Base-by-base conservation (phyloP, 2,113 vertebrate genomes). In the Bambusicola thoracicus region DNA sequence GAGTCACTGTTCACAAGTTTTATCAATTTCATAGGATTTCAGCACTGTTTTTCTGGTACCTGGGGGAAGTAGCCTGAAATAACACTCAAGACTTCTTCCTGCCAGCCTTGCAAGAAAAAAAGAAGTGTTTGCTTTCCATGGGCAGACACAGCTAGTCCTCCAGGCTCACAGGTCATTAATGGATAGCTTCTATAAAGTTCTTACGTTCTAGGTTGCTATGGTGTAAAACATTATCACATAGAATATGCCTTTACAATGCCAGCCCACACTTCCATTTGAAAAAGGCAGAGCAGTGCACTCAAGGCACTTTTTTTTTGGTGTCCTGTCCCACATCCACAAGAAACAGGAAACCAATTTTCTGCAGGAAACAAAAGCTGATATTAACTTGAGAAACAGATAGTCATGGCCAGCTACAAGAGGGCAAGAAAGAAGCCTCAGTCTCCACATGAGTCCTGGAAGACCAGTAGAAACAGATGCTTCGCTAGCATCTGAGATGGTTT, bases 61-160 rank as follows among this genome's bases (percentile, higher is more conserved):
- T 22, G 30, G 30, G 30, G 9, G n/a, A 15, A 11, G 9, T 22
- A 30, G 68, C 34, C 48, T 38, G 34, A 70, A 38, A 17, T 8
- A 34, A 89, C 40, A 18, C 22, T 14, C 8, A 34, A 48, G 12
- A 34, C n/a, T 59, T 69, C 67, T 83, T 82, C 48, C 56, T 66
- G 34, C 24, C 66, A 69, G 27, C 2, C 0, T 3, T 69, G 27
- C 0, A 0, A 88, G 29, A 41, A 85, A 82, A 68, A 1, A 20
- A 44, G 13, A 43, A 65, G 13, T 0, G 3, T 20, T 61, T 84
- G 30, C 38, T 49, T 59, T 70, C 51, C 1, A 0, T 12, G 17
- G 61, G 38, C 34, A 84, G 61, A 24, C 25, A 32, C 29, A 56
- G 24, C 13, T 41, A 72, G 25, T 51, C 69, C 65, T 38, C 34